These are phyloP conservation scores for Chrysotoxum bicinctum DNA, from an alignment of 2,888 invertebrate species.

Conservation along the genomic window DNA sequence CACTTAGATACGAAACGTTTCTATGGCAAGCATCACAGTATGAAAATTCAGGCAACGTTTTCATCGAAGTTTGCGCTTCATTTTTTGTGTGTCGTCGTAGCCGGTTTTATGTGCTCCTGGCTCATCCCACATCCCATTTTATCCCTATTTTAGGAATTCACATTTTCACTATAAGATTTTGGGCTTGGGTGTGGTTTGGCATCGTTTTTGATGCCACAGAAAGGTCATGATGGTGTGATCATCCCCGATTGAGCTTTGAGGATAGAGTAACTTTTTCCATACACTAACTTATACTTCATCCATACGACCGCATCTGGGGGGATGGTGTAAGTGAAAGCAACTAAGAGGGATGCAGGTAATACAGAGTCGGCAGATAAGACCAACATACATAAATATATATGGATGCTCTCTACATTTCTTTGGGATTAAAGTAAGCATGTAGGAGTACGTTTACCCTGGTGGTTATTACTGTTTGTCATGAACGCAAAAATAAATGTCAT, in stretches of 20 bases:
- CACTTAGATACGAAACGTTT: constrained; percentile 26
- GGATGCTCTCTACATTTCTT: neutral
- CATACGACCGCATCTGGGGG: neutral
- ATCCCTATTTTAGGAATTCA: constrained; percentile 1
- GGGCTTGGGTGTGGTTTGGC: constrained; percentile 23
- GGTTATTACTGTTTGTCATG: constrained; percentile 28
- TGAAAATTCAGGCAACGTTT: constrained; percentile 33
- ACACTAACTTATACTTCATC: constrained; percentile 6
- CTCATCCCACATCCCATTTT: neutral
- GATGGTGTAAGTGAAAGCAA: neutral
- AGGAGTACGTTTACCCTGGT: constrained; percentile 9
- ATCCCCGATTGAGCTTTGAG: constrained; percentile 50
- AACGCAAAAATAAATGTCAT: constrained; percentile 50
- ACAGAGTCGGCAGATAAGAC: constrained; percentile 7
- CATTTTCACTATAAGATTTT: neutral
- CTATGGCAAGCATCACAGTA: neutral
- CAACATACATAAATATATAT: neutral
- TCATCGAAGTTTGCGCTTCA: constrained; percentile 51
- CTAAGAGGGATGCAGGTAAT: constrained; percentile 31
- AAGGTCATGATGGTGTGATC: constrained; percentile 42
- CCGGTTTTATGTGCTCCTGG: neutral
- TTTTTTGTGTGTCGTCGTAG: constrained; percentile 9
- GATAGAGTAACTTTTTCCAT: constrained; percentile 46
- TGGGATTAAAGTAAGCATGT: constrained; percentile 28
- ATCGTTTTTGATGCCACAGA: constrained; percentile 38